Evolutionary conservation across 2,113 vertebrate species (phyloP).

Genomic region (Thalassarche chlororhynchos): DNA sequence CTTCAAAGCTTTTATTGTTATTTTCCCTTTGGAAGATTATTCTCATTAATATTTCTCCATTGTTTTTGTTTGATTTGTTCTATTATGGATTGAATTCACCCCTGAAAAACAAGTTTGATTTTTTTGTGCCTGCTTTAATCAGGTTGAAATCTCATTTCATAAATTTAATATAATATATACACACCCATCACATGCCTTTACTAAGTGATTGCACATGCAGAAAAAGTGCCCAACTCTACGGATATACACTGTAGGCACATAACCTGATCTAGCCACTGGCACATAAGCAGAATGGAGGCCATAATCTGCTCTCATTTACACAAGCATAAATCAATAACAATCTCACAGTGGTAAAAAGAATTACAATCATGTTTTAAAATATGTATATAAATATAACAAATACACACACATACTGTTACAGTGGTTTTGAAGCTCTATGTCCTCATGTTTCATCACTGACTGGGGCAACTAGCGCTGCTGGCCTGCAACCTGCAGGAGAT

Average conservation of each 20-base stretch:
- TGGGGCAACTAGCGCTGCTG: neutral
- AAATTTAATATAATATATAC: neutral
- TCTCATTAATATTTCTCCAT: neutral
- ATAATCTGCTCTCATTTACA: neutral
- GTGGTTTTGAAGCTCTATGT: neutral
- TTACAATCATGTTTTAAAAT: fast-evolving
- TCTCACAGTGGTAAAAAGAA: neutral
- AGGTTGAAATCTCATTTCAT: neutral
- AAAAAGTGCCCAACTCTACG: fast-evolving
- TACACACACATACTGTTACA: neutral
- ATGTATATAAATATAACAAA: neutral
- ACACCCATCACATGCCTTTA: neutral
- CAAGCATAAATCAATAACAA: neutral
- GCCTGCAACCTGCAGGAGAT: neutral
- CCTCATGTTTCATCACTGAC: neutral
- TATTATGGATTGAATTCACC: neutral
- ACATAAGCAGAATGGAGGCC: neutral
- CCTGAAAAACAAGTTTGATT: slow-evolving; percentile 4
- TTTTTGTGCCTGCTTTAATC: neutral
- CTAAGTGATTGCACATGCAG: neutral
- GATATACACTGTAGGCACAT: neutral
- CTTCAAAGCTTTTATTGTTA: neutral
- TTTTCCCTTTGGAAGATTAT: neutral
- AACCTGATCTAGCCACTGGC: neutral
- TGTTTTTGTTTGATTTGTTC: neutral